phyloP scores from a whole-genome alignment of 53 echinoderm and acorn worm genomes.

The Actinopyga echinites region DNA sequence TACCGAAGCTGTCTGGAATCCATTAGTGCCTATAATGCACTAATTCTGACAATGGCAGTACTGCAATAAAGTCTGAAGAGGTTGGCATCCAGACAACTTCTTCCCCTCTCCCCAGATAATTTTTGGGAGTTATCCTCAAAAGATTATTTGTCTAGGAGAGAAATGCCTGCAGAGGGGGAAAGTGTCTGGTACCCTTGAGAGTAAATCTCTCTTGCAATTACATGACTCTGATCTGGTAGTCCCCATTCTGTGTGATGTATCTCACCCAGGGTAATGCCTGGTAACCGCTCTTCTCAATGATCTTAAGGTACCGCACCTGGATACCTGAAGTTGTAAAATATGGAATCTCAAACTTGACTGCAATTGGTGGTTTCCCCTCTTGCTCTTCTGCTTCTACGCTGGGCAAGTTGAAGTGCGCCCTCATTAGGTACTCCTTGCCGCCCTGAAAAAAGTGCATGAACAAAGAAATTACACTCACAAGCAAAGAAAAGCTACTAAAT shows the following conservation, averaged over 20 bases:
- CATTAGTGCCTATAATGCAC: too few relatives aligned
- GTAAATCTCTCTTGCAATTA: neutral
- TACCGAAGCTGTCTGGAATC: too few relatives aligned
- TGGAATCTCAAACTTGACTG: conserved; percentile 97
- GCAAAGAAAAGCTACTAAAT: neutral
- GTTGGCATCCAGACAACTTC: too few relatives aligned
- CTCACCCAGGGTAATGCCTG: conserved; percentile 99
- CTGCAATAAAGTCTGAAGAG: neutral
- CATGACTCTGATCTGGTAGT: conserved; percentile 93
- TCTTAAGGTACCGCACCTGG: conserved; percentile 98
- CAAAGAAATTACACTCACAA: neutral
- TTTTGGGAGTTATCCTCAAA: too few relatives aligned
- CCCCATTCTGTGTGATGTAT: conserved; percentile 99
- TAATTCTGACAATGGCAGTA: conserved; percentile 10
- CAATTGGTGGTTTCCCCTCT: conserved; percentile 93
- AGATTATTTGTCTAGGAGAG: too few relatives aligned
- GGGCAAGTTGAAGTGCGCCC: conserved; percentile 99
- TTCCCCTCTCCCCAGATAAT: too few relatives aligned
- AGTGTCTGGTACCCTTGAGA: too few relatives aligned
- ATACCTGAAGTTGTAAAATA: conserved; percentile 99
- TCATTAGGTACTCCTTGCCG: conserved; percentile 98
- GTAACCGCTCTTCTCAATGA: conserved; percentile 99
- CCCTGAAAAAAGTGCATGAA: conserved; percentile 50
- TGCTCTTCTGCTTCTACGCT: conserved; percentile 89
- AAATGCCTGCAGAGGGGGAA: too few relatives aligned